Base-by-base conservation (phyloP, 2,797 vertebrate genomes). In the Enteromius fasciolatus region DNA sequence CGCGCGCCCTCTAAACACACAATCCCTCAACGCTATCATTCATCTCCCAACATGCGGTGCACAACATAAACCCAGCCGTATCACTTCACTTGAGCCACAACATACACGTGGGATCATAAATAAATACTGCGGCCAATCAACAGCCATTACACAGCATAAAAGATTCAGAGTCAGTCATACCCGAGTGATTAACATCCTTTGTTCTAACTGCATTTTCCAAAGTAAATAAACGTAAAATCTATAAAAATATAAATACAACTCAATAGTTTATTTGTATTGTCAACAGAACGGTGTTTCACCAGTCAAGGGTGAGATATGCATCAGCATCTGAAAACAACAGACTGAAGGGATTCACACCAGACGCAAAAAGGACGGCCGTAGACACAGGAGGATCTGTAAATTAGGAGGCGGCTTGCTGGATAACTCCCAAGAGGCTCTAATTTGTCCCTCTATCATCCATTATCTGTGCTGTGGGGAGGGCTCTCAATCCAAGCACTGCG, bases 41-140 rank as follows among this genome's bases (percentile, higher is more conserved):
- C 83, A 80, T 52, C 80, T 69, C 68, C 50, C 61, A 70, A 25
- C 54, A 44, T 68, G 79, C 66, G 75, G 70, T 52, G 80, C 69
- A 46, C 74, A 81, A 84, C 78, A 86, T 79, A 83, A 82, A 87
- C 85, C 88, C 87, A 80, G 72, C 82, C 87, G 81, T 82, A 77
- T 74, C 82, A 80, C 70, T 85, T 73, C 87, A 79, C 74, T 77
- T 83, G 79, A 82, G 82, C 67, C 79, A 63, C 87, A 84, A 87
- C 63, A 73, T 72, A 87, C 72, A 87, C 17, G 72, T 46, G n/a
- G 4, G 57, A 48, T n/a, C 82, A 78, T 48, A 69, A 28, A 77
- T 61, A 83, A 81, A 86, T 73, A 85, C 57, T n/a, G 63, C 4
- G 11, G 31, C 59, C 44, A 70, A 79, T 66, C 81, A 83, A 85